Evolutionary conservation across 1,140 invertebrate species (phyloP).

Genomic region (Neodiprion virginianus): DNA sequence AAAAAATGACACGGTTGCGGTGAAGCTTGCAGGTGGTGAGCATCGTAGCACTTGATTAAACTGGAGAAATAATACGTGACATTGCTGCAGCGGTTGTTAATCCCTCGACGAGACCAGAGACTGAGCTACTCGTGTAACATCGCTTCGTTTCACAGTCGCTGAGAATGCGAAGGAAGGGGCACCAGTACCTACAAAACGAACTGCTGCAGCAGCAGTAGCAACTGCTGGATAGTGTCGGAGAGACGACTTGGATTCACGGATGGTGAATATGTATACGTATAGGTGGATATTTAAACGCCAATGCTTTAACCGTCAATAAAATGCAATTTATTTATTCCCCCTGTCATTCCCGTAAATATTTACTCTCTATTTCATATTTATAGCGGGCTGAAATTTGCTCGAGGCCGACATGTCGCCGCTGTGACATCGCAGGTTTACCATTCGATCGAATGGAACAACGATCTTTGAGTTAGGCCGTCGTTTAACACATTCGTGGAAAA

Average conservation of each 20-base stretch:
- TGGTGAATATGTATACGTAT: too few species aligned
- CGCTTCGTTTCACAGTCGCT: background rate
- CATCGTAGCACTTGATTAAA: conserved; percentile 2
- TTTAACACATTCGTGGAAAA: conserved; percentile 2
- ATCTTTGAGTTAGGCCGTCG: too few species aligned
- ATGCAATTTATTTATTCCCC: too few species aligned
- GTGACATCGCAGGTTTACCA: too few species aligned
- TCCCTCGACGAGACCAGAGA: background rate
- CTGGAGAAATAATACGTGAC: background rate
- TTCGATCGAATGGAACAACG: too few species aligned
- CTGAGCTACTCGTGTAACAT: background rate
- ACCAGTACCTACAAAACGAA: background rate
- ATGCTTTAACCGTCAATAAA: too few species aligned
- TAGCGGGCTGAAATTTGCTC: too few species aligned
- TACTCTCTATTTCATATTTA: too few species aligned
- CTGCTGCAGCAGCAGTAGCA: background rate
- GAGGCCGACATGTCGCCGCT: too few species aligned
- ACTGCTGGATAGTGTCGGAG: background rate
- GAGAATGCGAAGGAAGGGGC: background rate
- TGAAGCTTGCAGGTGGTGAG: background rate
- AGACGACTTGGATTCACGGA: background rate
- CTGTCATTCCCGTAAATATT: too few species aligned
- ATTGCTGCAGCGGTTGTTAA: background rate
- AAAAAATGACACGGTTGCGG: background rate
- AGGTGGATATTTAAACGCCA: too few species aligned